Evolutionary conservation across 2,888 invertebrate genomes (phyloP), one percentile per base, ranked within the genome.

Genomic region (Phasia obesa): DNA sequence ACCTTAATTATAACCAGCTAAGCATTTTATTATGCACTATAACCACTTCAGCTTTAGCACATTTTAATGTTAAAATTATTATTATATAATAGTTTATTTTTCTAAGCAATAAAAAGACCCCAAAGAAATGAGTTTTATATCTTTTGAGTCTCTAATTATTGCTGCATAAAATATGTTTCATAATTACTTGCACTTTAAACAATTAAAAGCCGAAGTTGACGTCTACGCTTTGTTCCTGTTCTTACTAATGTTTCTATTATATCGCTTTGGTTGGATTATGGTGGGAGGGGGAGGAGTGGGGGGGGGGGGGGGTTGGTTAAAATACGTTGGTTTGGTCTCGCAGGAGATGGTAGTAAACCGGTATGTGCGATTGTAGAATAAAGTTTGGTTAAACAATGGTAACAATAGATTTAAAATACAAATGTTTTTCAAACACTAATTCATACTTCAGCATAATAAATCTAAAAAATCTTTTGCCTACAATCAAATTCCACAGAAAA

Each of bases 101-200:
- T 4, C 5, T 2, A 51, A 62, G n/a, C 6, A 25, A 25, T 15
- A 35, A 53, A 31, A 11, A 60, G 42, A 15, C 3, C 42, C 2
- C 44, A 35, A 25, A 4, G 2, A 31, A 44, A 27, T 4, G 21
- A 55, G 51, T 27, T 55, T 55, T 44, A 38, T 13, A 35, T 59
- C 31, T 27, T 42, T 42, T 55, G 7, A 44, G 19, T 49, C 17
- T 47, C 35, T 51, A 42, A 21, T 53, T 51, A 42, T 49, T 7
- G 59, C 51, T 59, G 67, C 59, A 75, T 53, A 38, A 47, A 47
- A 57, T 47, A 57, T 59, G 69, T 19, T 65, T 25, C 25, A n/a
- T 64, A 47, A 71, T 71, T 64, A 64, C 70, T 71, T 65, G 78
- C 78, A 71, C 35, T 78, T 64, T 49, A 71, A 78, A 65, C 71